phyloP scores from a whole-genome alignment of 2,113 vertebrate species.

The Charadrius vociferus region DNA sequence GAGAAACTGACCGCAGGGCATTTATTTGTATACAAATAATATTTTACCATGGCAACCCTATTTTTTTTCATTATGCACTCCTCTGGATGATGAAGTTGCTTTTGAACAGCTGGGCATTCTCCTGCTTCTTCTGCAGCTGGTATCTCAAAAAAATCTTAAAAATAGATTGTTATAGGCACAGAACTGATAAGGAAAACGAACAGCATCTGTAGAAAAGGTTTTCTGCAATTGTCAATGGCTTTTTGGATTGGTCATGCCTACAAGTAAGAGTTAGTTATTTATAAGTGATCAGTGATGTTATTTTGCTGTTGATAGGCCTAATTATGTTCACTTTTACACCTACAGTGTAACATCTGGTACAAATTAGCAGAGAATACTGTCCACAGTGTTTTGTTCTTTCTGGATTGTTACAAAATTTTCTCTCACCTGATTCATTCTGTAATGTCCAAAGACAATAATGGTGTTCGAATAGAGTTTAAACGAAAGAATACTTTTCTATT shows the following conservation, averaged over 20 bases:
- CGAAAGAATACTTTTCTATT: background rate
- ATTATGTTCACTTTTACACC: background rate
- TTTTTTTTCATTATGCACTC: background rate
- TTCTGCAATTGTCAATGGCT: background rate
- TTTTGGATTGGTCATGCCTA: background rate
- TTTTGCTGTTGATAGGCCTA: background rate
- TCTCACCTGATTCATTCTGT: background rate
- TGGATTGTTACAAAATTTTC: background rate
- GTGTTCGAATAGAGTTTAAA: background rate
- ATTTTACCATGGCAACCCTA: constrained; percentile 30
- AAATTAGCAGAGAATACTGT: background rate
- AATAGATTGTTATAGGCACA: background rate
- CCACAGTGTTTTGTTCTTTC: background rate
- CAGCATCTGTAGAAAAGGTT: background rate
- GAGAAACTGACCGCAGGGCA: constrained; percentile 10
- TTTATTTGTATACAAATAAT: constrained; percentile 45
- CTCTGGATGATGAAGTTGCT: background rate
- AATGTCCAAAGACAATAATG: background rate
- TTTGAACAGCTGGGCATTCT: constrained; percentile 24
- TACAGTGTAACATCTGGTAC: background rate
- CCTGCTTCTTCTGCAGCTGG: background rate
- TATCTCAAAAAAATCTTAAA: background rate
- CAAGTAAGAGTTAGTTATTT: background rate
- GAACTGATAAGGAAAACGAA: background rate
- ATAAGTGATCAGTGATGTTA: background rate